Evolutionary conservation across 2,888 invertebrate genomes (phyloP), one percentile per base, ranked within the genome.

Genomic region (Aplocera efformata): DNA sequence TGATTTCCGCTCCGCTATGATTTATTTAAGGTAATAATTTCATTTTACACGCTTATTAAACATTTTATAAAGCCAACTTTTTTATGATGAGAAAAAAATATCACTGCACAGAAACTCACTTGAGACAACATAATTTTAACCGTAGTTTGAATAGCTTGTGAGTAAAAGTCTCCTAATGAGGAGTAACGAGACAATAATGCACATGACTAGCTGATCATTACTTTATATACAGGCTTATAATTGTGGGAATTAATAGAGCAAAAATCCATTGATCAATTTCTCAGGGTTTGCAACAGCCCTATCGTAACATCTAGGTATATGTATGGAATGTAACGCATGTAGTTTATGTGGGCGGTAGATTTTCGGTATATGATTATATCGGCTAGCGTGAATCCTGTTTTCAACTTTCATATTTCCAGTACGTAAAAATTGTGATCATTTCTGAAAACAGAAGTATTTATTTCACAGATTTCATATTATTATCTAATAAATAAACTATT

Each of bases 161-260:
- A 50, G 50, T 56, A 32, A 42, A 47, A 57, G 56, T 48, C 52
- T 53, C 53, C 45, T 32, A 46, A 40, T 31, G 51, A 58, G 48
- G 50, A 56, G 21, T 39, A 57, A 53, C 47, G 46, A 63, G 68
- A 76, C 72, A 76, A 72, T 71, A 77, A 63, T 80, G 77, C 49
- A 58, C 57, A 58, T 42, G 28, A 50, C 46, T 50, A 51, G 58
- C 59, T 55, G 52, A 63, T 71, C 76, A 78, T 76, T 80, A 80
- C 72, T 73, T 77, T 85, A 79, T 86, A 88, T 85, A 86, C 66
- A 67, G 60, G 64, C 65, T 40, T 61, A 64, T 82, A 81, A 85
- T 81, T 83, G 86, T 88, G 86, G 83, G 86, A 88, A 86, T 77
- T 80, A 80, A 72, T 79, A 62, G 81, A 80, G 85, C 82, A 85